Conservation (phyloP, 30 jellyfish, hydroid and myxozoan species). For the Chrysaora quinquecirrha region DNA sequence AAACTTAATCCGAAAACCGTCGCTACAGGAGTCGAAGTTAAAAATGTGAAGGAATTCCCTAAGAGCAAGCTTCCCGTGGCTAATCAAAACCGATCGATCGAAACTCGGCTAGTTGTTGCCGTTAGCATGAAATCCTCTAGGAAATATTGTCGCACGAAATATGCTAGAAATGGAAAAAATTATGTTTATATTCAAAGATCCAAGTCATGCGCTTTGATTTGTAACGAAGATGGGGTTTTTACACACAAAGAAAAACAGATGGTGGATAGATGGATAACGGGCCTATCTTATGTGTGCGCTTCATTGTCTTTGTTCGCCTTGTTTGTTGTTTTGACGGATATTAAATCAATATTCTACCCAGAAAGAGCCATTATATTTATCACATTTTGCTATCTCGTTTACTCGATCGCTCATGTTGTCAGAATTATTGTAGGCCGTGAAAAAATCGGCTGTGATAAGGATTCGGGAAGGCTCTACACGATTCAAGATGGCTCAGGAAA, state of each 20-base stretch:
- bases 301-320: slow-evolving; percentile 77
- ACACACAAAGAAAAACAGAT: slow-evolving; percentile 75
- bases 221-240: slow-evolving; percentile 86
- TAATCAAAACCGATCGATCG: slow-evolving; percentile 3
- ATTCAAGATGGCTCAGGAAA: slow-evolving; percentile 94
- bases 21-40: slow-evolving; percentile 33
- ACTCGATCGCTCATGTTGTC: slow-evolving; percentile 78
- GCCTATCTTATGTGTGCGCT: slow-evolving; percentile 83
- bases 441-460: slow-evolving; percentile 79
- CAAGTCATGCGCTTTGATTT: slow-evolving; percentile 90
- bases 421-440: slow-evolving; percentile 85
- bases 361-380: slow-evolving; percentile 88
- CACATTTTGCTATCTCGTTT: slow-evolving; percentile 77
- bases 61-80: not conserved
- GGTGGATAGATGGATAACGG: slow-evolving; percentile 90
- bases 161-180: slow-evolving; percentile 79
- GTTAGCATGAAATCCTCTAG: slow-evolving; percentile 69
- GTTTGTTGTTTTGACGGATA: slow-evolving; percentile 62
- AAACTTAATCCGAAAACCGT: slow-evolving; percentile 39
- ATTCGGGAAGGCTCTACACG: slow-evolving; percentile 76
- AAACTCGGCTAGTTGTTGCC: slow-evolving; percentile 56
- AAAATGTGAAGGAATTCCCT: slow-evolving; percentile 19
- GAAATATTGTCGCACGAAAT: slow-evolving; percentile 76
- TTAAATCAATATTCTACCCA: slow-evolving; percentile 73
- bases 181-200: slow-evolving; percentile 76